Base-by-base conservation (phyloP, 2,113 vertebrate species). In the Gymnorhina tibicen region DNA sequence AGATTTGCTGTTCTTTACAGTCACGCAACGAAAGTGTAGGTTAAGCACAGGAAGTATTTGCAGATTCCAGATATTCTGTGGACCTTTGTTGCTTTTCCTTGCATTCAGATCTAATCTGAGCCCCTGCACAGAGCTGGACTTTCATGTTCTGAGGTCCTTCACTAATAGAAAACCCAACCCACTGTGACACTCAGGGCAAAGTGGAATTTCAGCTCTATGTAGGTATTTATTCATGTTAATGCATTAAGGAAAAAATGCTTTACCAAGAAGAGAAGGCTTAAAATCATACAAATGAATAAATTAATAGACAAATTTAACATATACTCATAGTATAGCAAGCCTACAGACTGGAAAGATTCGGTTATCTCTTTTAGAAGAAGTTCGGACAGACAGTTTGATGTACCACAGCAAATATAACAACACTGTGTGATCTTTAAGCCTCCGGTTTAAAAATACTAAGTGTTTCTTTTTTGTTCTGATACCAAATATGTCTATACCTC, bases 21-120 rank as follows among this genome's bases (percentile, higher is more conserved):
- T 96, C 95, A 96, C 79, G 91, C 95, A 96, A 96, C 0, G 20
- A 96, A 96, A 96, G 79, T 95, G 95, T 97, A 96, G 85, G 92
- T 96, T 96, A 96, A 95, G 85, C 27, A 91, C 88, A 96, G 95
- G 95, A 96, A 96, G 76, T 94, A 97, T 95, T 96, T 96, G 96
- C 95, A 94, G 93, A 92, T 93, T 91, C 85, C 93, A 94, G 96
- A 95, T 96, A 96, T 94, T 97, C 70, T 72, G 88, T 86, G 91
- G 92, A 94, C 90, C 93, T 96, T 96, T 97, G 96, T 96, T 97
- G 86, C 95, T 96, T 94, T 96, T 97, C 96, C 95, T 96, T 95
- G 95, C 93, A 96, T 97, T 97, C 93, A 97, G 92, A 95, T 95
- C 79, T 96, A 96, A 96, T 96, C 96, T 95, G 47, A 75, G 82